A percentile compares a stretch with the other conserved stretches of the same genome.
Evolutionary conservation across 2,113 vertebrate genomes (phyloP).

Genomic region (Brachirus orientalis): DNA sequence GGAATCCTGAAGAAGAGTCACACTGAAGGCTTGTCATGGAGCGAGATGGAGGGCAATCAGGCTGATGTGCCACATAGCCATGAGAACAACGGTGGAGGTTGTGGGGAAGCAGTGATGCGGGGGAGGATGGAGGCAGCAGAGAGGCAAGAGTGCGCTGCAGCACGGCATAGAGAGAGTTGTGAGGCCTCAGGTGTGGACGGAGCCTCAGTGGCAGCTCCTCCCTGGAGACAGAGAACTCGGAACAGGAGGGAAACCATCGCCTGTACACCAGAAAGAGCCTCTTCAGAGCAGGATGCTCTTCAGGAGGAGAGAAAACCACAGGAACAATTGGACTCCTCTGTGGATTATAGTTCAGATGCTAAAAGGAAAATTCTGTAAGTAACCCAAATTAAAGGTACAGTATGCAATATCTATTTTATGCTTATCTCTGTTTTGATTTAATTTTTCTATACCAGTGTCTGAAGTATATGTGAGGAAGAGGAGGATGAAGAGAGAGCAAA

Average conservation of each 20-base stretch:
- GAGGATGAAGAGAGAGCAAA: too few species aligned
- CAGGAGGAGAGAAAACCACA: slow-evolving; percentile 27
- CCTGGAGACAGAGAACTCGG: slow-evolving; percentile 80
- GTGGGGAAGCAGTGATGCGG: neutral
- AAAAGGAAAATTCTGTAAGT: slow-evolving; percentile 48
- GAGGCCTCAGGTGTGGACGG: slow-evolving; percentile 26
- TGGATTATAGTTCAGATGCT: neutral
- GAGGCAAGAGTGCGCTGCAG: slow-evolving; percentile 1
- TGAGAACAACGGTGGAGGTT: slow-evolving; percentile 51
- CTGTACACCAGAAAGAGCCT: slow-evolving; percentile 34
- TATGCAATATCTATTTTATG: too few species aligned
- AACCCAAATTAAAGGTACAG: neutral
- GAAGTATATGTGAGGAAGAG: too few species aligned
- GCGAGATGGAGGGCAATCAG: slow-evolving; percentile 15
- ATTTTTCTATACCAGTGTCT: too few species aligned
- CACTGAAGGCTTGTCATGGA: slow-evolving; percentile 40
- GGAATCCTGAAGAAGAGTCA: slow-evolving; percentile 82
- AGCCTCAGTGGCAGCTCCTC: slow-evolving; percentile 39
- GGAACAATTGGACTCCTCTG: slow-evolving; percentile 26
- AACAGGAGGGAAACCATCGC: slow-evolving; percentile 66
- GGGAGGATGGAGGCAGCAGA: slow-evolving; percentile 10
- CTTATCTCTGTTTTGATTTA: too few species aligned
- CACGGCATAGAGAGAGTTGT: slow-evolving; percentile 19
- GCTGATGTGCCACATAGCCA: slow-evolving; percentile 1
- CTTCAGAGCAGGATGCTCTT: slow-evolving; percentile 23